A percentile compares a stretch with the other conserved stretches of the same genome.
These are phyloP conservation scores for Mesocricetus auratus DNA, from an alignment of 2,113 vertebrate species.

Conservation along the genomic window DNA sequence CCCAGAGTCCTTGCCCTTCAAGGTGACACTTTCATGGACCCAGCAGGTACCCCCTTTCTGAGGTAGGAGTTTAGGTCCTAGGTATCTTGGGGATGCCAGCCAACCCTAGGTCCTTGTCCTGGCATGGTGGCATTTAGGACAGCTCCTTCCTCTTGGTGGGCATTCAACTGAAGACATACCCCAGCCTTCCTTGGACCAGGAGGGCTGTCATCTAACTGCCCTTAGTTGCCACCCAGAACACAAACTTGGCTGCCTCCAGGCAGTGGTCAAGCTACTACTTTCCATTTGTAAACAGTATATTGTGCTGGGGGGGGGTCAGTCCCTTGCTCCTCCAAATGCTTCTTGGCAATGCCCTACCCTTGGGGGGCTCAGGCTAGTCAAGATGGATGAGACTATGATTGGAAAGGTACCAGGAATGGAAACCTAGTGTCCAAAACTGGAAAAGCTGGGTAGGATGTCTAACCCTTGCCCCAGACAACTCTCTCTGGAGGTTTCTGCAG, in stretches of 20 bases:
- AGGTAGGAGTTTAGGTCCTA: not conserved
- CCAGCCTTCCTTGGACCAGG: not conserved
- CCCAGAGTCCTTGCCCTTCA: not conserved
- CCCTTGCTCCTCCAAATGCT: not conserved
- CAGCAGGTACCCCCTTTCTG: not conserved
- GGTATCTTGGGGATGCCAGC: not conserved
- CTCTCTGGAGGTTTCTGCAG: not conserved
- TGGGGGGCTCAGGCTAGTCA: not conserved
- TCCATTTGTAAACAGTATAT: accelerated
- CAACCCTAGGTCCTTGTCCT: not conserved
- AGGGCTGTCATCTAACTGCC: not conserved
- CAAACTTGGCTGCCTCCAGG: not conserved
- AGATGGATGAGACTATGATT: not conserved
- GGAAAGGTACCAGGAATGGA: not conserved
- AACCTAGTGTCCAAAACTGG: not conserved
- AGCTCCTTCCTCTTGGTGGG: not conserved
- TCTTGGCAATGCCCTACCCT: not conserved
- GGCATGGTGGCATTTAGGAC: not conserved
- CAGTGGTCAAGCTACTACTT: not conserved
- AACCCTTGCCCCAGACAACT: not conserved
- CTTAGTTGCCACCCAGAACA: not conserved
- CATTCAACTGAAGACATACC: not conserved
- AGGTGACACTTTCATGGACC: not conserved
- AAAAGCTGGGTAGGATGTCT: not conserved
- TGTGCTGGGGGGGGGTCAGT: accelerated